phyloP scores from a whole-genome alignment of 2,888 invertebrate species.

The Lagria hirta region DNA sequence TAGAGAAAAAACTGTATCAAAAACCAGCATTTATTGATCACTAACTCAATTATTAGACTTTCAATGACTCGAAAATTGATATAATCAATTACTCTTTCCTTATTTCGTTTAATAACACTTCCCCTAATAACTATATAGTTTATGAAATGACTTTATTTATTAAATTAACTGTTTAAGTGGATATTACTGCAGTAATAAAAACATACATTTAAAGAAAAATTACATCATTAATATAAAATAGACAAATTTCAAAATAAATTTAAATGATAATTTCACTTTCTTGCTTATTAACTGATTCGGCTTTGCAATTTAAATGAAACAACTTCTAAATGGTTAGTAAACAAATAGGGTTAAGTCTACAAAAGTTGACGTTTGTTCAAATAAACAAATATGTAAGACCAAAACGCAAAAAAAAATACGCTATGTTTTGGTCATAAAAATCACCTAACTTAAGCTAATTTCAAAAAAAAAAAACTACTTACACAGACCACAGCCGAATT shows the following conservation, averaged over 20 bases:
- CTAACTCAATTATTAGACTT: slow-evolving; percentile 20
- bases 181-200: too few relatives aligned
- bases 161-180: too few relatives aligned
- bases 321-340: slow-evolving; percentile 27
- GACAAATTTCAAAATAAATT: too few relatives aligned
- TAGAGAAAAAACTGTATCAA: slow-evolving; percentile 12
- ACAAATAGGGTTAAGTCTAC: slow-evolving; percentile 22
- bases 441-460: too few relatives aligned
- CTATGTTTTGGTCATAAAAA: too few relatives aligned
- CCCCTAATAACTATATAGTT: slow-evolving; percentile 12
- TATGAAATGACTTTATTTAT: too few relatives aligned
- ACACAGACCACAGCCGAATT: slow-evolving; percentile 54
- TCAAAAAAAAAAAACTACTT: slow-evolving; percentile 44
- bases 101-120: slow-evolving; percentile 22
- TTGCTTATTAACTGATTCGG: too few relatives aligned
- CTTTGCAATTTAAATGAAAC: slow-evolving; percentile 5
- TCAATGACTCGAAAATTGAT: slow-evolving; percentile 20
- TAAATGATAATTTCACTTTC: too few relatives aligned
- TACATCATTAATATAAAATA: too few relatives aligned
- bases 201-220: too few relatives aligned
- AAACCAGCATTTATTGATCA: slow-evolving; percentile 19
- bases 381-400: slow-evolving; percentile 5
- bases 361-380: slow-evolving; percentile 11
- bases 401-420: too few relatives aligned
- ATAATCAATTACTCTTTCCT: slow-evolving; percentile 24